A percentile compares a stretch with the other conserved stretches of the same genome.
These are phyloP conservation scores for Chloropsis cyanopogon DNA, from an alignment of 2,113 vertebrate genomes.

Conservation along the genomic window DNA sequence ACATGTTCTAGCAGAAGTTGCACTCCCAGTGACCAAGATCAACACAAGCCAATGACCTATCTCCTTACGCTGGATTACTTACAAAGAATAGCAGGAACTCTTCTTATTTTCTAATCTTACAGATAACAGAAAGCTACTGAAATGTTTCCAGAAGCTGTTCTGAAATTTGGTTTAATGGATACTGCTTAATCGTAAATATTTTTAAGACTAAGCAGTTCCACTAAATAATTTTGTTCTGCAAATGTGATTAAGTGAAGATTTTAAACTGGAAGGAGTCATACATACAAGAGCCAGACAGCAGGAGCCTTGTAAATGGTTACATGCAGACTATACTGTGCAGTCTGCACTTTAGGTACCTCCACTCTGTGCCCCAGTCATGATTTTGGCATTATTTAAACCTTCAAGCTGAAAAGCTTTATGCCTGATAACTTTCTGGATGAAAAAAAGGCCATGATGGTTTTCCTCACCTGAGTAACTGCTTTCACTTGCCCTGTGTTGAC, in stretches of 20 bases:
- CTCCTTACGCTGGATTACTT: background rate
- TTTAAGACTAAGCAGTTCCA: background rate
- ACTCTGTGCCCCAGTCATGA: background rate
- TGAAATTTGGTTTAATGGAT: background rate
- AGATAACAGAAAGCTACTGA: background rate
- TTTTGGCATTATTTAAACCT: background rate
- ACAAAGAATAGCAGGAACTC: background rate
- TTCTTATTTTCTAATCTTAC: background rate
- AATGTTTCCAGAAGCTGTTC: background rate
- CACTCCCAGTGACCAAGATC: background rate
- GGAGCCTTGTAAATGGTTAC: background rate
- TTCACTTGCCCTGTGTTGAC: slow-evolving; percentile 88
- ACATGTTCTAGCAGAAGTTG: background rate
- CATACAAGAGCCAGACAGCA: background rate
- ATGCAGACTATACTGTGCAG: background rate
- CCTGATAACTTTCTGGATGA: background rate
- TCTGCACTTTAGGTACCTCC: background rate
- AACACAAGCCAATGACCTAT: background rate
- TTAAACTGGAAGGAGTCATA: background rate
- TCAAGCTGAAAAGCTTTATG: background rate
- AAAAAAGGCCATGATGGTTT: background rate
- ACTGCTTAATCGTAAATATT: background rate
- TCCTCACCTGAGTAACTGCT: slow-evolving; percentile 80
- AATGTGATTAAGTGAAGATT: background rate
- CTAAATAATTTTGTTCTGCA: background rate